Evolutionary conservation across 2,888 invertebrate species (phyloP), one percentile per base, ranked within the genome.

Genomic region (Selenia dentaria): DNA sequence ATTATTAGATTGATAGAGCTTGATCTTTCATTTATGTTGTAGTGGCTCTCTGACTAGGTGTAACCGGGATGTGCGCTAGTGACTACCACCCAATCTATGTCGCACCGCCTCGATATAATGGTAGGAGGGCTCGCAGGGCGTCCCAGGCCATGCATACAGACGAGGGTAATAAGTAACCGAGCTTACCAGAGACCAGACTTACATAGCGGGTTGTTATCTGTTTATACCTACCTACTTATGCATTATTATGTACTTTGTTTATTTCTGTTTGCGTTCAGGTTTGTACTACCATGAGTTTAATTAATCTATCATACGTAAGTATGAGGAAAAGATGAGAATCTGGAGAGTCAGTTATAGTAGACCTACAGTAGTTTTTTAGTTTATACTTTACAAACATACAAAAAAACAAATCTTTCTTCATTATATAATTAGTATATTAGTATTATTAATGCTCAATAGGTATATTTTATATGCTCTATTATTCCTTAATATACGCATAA

Each of bases 81-180:
- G 31, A 10, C 35, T 40, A n/a, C 18, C 6, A 25, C 20, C 18
- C 36, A 40, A 41, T 37, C 41, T 41, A 36, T 37, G 33, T 14
- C 41, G 35, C 29, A 10, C 31, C 22, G 53, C 59, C 37, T 47
- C 57, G 57, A 64, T 62, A 78, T 81, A 74, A 79, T 80, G 73
- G 62, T 35, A 31, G 54, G 60, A 76, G 76, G 76, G 77, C 74
- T 64, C 63, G 47, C 59, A 59, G 69, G 72, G 70, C 71, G 79
- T 84, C 89, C 89, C 89, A 86, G 79, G 79, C 88, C 86, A 90
- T 90, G 89, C 88, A 90, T 90, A 90, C 87, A 88, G 87, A 90
- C 81, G 65, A 81, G 77, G 67, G 79, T 87, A 86, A 87, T 88
- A 87, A 87, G 83, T 73, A 85, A 75, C 76, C 78, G 69, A 77